phyloP scores from a whole-genome alignment of 2,797 vertebrate genomes.

The Neoniphon sammara region DNA sequence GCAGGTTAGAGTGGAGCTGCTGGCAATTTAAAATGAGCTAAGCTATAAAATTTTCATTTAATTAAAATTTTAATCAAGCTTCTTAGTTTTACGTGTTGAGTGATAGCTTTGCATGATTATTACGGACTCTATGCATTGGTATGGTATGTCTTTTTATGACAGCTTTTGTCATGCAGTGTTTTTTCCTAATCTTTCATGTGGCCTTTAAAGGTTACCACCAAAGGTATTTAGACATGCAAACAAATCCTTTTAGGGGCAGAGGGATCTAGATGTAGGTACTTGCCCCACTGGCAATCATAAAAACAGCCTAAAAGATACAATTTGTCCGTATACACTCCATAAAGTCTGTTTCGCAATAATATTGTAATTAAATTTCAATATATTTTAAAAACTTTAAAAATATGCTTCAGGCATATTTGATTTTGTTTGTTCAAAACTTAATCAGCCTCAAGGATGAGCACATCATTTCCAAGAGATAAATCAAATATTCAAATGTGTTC shows the following conservation, averaged over 20 bases:
- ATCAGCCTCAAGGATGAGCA: background rate
- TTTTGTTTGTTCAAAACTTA: background rate
- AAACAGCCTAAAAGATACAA: background rate
- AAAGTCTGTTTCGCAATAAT: background rate
- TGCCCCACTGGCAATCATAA: background rate
- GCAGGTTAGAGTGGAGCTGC: too few species aligned
- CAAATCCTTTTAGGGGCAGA: constrained; percentile 6
- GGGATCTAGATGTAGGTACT: background rate
- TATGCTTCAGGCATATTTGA: background rate
- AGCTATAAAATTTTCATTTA: too few species aligned
- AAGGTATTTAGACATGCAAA: constrained; percentile 8
- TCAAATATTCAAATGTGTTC: constrained; percentile 12
- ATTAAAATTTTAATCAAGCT: too few species aligned
- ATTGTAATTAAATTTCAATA: background rate
- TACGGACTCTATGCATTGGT: too few species aligned
- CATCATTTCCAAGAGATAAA: constrained; percentile 23
- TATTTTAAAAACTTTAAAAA: background rate
- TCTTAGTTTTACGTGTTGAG: too few species aligned
- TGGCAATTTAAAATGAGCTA: too few species aligned
- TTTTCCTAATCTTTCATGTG: too few species aligned
- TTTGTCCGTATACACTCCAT: background rate
- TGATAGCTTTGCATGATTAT: too few species aligned
- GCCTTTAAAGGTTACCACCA: background rate
- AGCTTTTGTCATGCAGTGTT: background rate
- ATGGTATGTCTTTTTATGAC: too few species aligned